Evolutionary conservation across 2,888 invertebrate species (phyloP).

Genomic region (Macaria liturata): DNA sequence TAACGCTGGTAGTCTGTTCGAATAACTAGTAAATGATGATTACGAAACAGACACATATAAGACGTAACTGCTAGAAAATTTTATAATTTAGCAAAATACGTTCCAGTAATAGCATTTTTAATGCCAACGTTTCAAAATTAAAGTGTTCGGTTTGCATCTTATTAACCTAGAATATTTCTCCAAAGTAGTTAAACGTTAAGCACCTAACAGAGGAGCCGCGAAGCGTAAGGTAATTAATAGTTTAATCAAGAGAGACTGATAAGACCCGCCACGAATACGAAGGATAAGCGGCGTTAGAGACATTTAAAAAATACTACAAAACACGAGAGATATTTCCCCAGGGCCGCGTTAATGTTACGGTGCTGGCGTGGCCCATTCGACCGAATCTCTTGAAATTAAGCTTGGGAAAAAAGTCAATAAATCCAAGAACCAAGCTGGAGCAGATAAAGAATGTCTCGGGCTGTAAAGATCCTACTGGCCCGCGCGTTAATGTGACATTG

Average conservation of each 20-base stretch:
- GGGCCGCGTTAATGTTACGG: constrained; percentile 78
- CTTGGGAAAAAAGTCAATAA: constrained; percentile 78
- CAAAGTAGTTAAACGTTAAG: constrained; percentile 11
- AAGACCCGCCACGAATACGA: constrained; percentile 36
- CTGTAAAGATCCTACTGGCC: constrained; percentile 36
- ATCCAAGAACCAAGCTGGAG: constrained; percentile 68
- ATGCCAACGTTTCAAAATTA: too few relatives aligned
- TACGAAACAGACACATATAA: too few relatives aligned
- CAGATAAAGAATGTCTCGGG: constrained; percentile 70
- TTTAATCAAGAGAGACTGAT: constrained; percentile 39
- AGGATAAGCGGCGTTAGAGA: constrained; percentile 46
- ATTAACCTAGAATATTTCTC: constrained; percentile 18
- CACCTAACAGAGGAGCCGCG: constrained; percentile 23
- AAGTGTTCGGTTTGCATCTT: neutral
- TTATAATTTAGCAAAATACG: too few relatives aligned
- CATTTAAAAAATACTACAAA: constrained; percentile 73
- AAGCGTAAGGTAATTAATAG: constrained; percentile 36
- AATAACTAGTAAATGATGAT: too few relatives aligned
- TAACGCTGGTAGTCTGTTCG: too few relatives aligned
- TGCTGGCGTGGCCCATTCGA: constrained; percentile 75
- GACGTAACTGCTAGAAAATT: too few relatives aligned
- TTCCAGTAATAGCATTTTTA: too few relatives aligned
- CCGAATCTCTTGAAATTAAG: constrained; percentile 80
- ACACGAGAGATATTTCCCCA: constrained; percentile 76
- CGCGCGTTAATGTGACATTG: constrained; percentile 61